These are phyloP conservation scores for Notocelia uddmanniana DNA, from an alignment of 2,888 invertebrate species.

Conservation along the genomic window DNA sequence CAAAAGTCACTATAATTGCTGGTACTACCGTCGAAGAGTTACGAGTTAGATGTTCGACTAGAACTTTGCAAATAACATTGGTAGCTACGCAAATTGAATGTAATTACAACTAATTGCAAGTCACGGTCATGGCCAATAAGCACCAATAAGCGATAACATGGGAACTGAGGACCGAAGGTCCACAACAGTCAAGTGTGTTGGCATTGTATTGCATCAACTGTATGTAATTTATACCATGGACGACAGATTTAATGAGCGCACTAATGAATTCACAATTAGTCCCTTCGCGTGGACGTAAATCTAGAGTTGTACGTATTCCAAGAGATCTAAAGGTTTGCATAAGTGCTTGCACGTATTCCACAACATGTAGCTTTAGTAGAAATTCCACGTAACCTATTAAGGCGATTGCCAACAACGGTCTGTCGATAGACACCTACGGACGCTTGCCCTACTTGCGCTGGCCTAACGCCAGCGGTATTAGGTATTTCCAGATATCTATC, in stretches of 20 bases:
- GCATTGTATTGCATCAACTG: conserved; percentile 24
- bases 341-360: conserved; percentile 33
- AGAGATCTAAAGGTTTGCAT: conserved; percentile 24
- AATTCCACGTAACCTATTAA: conserved; percentile 73
- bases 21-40: conserved; percentile 48
- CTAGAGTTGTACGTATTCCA: conserved; percentile 20
- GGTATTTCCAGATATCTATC: conserved; percentile 63
- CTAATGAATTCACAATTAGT: conserved; percentile 19
- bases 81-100: conserved; percentile 81
- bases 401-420: conserved; percentile 80
- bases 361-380: conserved; percentile 49
- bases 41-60: conserved; percentile 68
- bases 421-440: conserved; percentile 70
- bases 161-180: conserved; percentile 73
- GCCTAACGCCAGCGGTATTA: conserved; percentile 73
- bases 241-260: conserved; percentile 31
- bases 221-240: conserved; percentile 53
- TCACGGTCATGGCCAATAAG: conserved; percentile 85
- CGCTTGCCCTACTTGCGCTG: conserved; percentile 76
- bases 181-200: conserved; percentile 55
- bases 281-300: conserved; percentile 9
- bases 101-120: conserved; percentile 83
- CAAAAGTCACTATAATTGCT: conserved; percentile 75
- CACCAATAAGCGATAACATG: conserved; percentile 82
- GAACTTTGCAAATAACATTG: conserved; percentile 76